Conservation (phyloP, 2,113 vertebrate species). For the Macaca nemestrina region DNA sequence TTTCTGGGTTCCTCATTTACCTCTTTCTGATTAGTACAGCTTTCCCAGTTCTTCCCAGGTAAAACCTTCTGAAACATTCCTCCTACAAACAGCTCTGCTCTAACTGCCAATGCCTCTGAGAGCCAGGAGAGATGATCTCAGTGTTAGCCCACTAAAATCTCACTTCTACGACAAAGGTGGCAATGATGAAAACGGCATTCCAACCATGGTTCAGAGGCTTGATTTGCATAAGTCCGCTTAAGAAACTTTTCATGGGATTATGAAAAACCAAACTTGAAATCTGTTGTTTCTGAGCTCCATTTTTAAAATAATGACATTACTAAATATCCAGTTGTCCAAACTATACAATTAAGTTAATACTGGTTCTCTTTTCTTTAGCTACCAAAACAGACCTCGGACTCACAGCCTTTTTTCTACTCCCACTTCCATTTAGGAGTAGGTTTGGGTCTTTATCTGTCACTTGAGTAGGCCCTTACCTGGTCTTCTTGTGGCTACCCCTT, state of each 20-base stretch:
- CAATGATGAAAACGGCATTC: not conserved
- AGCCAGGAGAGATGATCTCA: not conserved
- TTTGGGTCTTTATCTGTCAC: not conserved
- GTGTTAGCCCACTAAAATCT: not conserved
- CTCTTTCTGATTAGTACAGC: not conserved
- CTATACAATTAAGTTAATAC: not conserved
- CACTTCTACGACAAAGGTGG: not conserved
- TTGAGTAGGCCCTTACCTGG: not conserved
- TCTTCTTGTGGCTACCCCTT: not conserved
- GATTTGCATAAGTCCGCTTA: not conserved
- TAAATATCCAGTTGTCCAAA: not conserved
- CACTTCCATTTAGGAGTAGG: not conserved
- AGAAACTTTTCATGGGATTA: not conserved
- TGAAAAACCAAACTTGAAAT: not conserved
- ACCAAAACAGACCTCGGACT: not conserved
- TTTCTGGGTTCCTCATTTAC: not conserved
- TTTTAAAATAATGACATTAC: not conserved
- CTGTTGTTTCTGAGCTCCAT: not conserved
- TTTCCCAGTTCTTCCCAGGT: not conserved
- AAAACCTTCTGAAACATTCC: not conserved
- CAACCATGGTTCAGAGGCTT: not conserved
- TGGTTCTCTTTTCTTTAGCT: conserved; percentile 1
- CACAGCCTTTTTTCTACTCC: not conserved
- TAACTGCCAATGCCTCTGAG: not conserved
- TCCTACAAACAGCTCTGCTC: not conserved